Evolutionary conservation across 2,888 invertebrate genomes (phyloP).

Genomic region (Liodrosophila aerea): DNA sequence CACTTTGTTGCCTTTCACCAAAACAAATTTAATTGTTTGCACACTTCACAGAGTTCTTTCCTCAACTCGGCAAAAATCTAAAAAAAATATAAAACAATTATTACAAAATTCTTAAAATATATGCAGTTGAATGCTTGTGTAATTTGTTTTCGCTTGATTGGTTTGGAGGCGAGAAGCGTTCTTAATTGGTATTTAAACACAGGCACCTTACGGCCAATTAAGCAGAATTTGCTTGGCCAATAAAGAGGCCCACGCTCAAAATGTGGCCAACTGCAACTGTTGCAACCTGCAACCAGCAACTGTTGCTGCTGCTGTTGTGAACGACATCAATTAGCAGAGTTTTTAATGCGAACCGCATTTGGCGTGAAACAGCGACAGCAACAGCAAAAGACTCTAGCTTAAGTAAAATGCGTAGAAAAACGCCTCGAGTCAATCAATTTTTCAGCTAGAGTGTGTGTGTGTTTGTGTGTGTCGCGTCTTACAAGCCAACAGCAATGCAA

Average conservation of each 20-base stretch:
- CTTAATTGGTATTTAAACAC: constrained; percentile 48
- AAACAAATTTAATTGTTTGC: too few species aligned
- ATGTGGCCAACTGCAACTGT: constrained; percentile 37
- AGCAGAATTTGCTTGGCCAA: constrained; percentile 40
- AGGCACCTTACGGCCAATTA: constrained; percentile 39
- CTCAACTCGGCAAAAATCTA: too few species aligned
- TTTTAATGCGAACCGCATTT: constrained; percentile 70
- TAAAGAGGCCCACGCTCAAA: constrained; percentile 14
- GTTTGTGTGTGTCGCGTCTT: constrained; percentile 35
- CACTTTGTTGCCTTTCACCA: too few species aligned
- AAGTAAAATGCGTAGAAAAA: constrained; percentile 64
- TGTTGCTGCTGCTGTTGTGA: constrained; percentile 53
- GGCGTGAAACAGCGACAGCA: constrained; percentile 64
- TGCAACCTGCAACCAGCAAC: constrained; percentile 39
- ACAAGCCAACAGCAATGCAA: constrained; percentile 20
- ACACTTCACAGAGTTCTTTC: too few species aligned
- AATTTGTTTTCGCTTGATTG: neutral
- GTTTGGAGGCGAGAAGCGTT: constrained; percentile 39
- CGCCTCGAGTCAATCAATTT: constrained; percentile 74
- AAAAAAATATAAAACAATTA: too few species aligned
- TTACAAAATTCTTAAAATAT: too few species aligned
- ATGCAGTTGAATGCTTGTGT: neutral
- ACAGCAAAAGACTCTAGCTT: constrained; percentile 13
- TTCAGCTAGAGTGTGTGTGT: constrained; percentile 33
- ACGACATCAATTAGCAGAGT: constrained; percentile 76